phyloP scores from a whole-genome alignment of 2,797 vertebrate genomes.

The Trichosurus vulpecula region DNA sequence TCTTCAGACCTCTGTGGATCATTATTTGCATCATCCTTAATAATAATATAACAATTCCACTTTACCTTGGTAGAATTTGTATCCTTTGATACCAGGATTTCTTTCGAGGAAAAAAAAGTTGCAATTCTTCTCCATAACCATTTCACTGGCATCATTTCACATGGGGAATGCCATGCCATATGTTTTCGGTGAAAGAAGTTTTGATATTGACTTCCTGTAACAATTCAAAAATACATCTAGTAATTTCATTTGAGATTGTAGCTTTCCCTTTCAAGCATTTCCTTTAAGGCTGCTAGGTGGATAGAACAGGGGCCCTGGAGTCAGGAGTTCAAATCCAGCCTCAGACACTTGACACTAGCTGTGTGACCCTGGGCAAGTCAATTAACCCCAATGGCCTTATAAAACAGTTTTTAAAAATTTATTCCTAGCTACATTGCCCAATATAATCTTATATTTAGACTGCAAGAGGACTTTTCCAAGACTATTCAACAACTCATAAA shows the following conservation, averaged over 20 bases:
- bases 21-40: slow-evolving; percentile 98
- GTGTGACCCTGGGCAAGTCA: neutral
- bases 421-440: slow-evolving; percentile 91
- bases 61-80: slow-evolving; percentile 94
- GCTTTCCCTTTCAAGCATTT: slow-evolving; percentile 98
- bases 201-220: slow-evolving; percentile 96
- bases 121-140: slow-evolving; percentile 97
- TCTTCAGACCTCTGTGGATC: slow-evolving; percentile 99
- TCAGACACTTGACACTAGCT: too few relatives aligned
- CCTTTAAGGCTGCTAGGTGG: slow-evolving; percentile 74
- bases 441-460: slow-evolving; percentile 98
- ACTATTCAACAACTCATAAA: slow-evolving; percentile 90
- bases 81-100: slow-evolving; percentile 97
- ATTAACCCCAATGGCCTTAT: neutral
- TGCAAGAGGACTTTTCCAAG: slow-evolving; percentile 93
- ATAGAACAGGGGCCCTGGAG: too few relatives aligned
- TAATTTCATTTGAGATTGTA: slow-evolving; percentile 94
- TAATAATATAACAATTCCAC: slow-evolving; percentile 92
- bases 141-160: slow-evolving; percentile 98
- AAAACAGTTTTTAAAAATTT: too few relatives aligned
- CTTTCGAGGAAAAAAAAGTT: slow-evolving; percentile 94
- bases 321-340: too few relatives aligned
- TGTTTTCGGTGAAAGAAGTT: slow-evolving; percentile 93
- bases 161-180: slow-evolving; percentile 92
- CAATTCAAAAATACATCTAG: slow-evolving; percentile 92